Percentiles rank a stretch among this genome's conserved stretches.
Evolutionary conservation across 2,797 vertebrate genomes (phyloP).

Genomic region (Smutsia temminckii): DNA sequence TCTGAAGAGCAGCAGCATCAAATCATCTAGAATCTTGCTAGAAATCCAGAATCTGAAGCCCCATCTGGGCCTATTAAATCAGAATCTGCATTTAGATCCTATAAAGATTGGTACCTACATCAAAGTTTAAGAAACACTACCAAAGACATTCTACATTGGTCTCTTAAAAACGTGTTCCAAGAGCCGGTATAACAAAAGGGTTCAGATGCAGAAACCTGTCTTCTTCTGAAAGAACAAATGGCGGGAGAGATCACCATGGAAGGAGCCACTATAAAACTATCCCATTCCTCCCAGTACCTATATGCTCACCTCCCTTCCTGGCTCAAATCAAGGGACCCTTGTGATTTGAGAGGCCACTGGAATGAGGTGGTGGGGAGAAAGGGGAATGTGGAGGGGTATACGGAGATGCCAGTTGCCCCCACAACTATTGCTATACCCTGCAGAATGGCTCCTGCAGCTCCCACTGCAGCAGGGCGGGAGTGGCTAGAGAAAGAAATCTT

Average conservation of each 20-base stretch:
- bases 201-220: neutral
- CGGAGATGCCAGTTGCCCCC: neutral
- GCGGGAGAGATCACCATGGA: accelerated
- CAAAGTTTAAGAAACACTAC: neutral
- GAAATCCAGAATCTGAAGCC: neutral
- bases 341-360: neutral
- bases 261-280: accelerated
- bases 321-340: neutral
- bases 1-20: neutral
- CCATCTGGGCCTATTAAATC: neutral
- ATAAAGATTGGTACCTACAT: neutral
- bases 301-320: neutral
- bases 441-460: neutral
- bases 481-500: neutral
- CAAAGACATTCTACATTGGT: neutral
- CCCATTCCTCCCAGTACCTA: neutral
- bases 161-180: neutral
- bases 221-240: neutral
- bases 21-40: neutral
- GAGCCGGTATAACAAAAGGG: neutral
- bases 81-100: neutral
- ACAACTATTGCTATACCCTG: neutral
- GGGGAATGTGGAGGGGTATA: neutral
- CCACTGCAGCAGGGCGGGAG: neutral
- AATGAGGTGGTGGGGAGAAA: accelerated